Evolutionary conservation across 2,888 invertebrate genomes (phyloP).

Genomic region (Unio pictorum): DNA sequence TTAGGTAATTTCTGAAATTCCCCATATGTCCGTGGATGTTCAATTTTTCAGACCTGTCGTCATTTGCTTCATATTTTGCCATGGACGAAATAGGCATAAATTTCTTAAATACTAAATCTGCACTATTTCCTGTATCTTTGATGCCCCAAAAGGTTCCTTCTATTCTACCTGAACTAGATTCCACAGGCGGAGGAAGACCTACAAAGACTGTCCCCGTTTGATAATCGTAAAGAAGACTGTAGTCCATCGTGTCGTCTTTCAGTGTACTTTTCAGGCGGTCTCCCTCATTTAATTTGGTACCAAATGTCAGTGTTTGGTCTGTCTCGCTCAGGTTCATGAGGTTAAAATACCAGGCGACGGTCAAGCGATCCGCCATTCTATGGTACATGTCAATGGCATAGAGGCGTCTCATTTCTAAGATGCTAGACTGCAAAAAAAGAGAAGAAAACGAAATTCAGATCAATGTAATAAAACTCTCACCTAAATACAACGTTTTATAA

Average conservation of each 20-base stretch:
- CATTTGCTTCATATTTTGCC: conserved; percentile 17
- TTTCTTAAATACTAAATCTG: conserved; percentile 6
- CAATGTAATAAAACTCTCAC: no score
- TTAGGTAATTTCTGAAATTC: not conserved
- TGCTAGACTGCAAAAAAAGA: no score
- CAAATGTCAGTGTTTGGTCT: not conserved
- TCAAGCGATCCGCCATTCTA: conserved; percentile 20
- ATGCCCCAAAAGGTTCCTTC: conserved; percentile 15
- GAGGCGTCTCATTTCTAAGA: conserved; percentile 14
- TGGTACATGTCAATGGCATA: conserved; percentile 31
- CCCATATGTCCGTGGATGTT: no score
- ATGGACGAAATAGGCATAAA: conserved; percentile 10
- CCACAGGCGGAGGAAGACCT: conserved; percentile 9
- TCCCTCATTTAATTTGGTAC: no score
- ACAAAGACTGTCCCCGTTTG: conserved; percentile 9
- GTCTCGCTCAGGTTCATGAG: conserved; percentile 1
- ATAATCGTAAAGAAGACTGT: conserved; percentile 17
- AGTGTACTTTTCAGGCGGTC: not conserved
- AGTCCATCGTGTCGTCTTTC: conserved; percentile 4
- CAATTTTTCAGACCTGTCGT: not conserved
- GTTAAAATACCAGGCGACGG: conserved; percentile 22
- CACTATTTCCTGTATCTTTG: conserved; percentile 9
- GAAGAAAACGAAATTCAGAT: no score
- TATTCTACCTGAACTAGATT: not conserved
- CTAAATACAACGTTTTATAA: no score